phyloP scores from a whole-genome alignment of 2,797 vertebrate species.

The Sternotherus odoratus region DNA sequence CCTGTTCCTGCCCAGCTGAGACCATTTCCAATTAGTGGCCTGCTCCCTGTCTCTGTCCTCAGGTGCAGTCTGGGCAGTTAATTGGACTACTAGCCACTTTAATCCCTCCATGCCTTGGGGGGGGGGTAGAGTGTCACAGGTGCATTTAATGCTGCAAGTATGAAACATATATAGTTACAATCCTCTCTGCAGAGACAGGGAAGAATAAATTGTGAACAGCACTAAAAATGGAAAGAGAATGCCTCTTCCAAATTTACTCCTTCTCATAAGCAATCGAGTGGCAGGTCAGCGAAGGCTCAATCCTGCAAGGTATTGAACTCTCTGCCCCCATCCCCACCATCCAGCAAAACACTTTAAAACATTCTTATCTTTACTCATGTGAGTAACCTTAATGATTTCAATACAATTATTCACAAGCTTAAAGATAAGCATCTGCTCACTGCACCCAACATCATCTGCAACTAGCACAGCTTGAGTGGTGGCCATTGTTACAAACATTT shows the following conservation, averaged over 20 bases:
- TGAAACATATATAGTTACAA: constrained; percentile 43
- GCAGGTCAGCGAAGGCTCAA: constrained; percentile 33
- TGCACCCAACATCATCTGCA: constrained; percentile 33
- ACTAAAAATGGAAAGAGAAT: constrained; percentile 59
- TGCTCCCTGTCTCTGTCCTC: neutral
- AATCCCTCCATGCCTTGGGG: neutral
- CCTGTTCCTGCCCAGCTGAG: neutral
- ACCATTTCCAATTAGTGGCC: neutral
- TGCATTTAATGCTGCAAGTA: constrained; percentile 68
- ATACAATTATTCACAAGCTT: constrained; percentile 12
- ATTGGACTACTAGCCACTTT: neutral
- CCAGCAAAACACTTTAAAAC: constrained; percentile 42
- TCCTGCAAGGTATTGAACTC: neutral
- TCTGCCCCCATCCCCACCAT: constrained; percentile 40
- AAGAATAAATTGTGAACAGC: constrained; percentile 47
- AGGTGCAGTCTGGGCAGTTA: neutral
- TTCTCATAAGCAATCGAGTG: constrained; percentile 47
- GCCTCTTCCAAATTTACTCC: constrained; percentile 57
- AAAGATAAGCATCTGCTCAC: constrained; percentile 37
- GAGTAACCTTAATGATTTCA: constrained; percentile 35
- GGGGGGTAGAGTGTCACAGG: neutral
- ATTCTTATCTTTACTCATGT: constrained; percentile 37
- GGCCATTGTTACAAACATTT: constrained; percentile 63
- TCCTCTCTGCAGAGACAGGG: constrained; percentile 20
- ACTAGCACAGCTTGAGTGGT: constrained; percentile 46